phyloP scores from a whole-genome alignment of 1,140 invertebrate genomes.

The Anthonomus grandis region DNA sequence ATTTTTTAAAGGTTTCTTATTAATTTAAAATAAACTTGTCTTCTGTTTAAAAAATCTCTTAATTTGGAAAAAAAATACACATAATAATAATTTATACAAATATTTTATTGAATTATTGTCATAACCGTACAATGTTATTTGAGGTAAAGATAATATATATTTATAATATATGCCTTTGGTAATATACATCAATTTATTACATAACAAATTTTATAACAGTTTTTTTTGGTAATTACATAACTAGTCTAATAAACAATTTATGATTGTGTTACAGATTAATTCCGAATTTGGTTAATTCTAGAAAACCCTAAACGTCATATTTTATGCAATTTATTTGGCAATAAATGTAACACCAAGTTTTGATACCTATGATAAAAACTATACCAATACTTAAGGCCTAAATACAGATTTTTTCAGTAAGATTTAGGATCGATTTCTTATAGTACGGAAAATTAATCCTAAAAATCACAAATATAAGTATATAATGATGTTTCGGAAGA shows the following conservation, averaged over 20 bases:
- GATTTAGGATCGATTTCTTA: slow-evolving; percentile 8
- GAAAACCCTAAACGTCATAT: too few species aligned
- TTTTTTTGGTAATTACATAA: slow-evolving; percentile 15
- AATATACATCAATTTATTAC: slow-evolving; percentile 29
- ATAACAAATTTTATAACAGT: slow-evolving; percentile 27
- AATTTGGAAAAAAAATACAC: too few species aligned
- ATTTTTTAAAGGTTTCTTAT: too few species aligned
- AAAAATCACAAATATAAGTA: slow-evolving; percentile 25
- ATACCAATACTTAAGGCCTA: too few species aligned
- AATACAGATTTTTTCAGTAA: too few species aligned
- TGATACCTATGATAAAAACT: too few species aligned
- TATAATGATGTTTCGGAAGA: slow-evolving; percentile 23
- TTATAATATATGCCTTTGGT: slow-evolving; percentile 17
- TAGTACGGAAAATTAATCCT: slow-evolving; percentile 25
- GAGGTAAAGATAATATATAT: slow-evolving; percentile 25
- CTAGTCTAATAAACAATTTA: slow-evolving; percentile 26
- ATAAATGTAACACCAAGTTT: too few species aligned
- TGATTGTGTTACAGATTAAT: slow-evolving; percentile 25
- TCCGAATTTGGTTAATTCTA: slow-evolving; percentile 6
- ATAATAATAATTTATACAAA: slow-evolving; percentile 23
- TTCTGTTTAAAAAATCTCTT: too few species aligned
- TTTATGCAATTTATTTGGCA: too few species aligned
- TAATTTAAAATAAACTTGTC: too few species aligned
- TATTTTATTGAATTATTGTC: slow-evolving; percentile 29
- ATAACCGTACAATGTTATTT: slow-evolving; percentile 24